Evolutionary conservation across 2,113 vertebrate genomes (phyloP).

Genomic region (Pampusana beccarii): DNA sequence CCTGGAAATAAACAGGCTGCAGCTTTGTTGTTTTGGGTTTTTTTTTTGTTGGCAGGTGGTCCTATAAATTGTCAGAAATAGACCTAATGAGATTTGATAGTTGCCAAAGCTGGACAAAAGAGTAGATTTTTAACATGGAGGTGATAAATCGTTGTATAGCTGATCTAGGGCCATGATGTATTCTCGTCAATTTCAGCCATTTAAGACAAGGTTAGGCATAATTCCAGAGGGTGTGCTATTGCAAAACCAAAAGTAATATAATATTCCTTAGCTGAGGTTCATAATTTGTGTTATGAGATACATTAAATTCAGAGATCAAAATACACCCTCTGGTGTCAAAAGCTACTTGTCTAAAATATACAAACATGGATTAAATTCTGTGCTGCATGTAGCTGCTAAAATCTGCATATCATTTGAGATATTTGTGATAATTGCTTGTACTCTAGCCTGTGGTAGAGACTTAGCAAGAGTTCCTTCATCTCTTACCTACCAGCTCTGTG

Average conservation of each 20-base stretch:
- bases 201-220: background rate
- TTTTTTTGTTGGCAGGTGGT: background rate
- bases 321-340: background rate
- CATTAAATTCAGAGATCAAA: background rate
- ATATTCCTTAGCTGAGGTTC: background rate
- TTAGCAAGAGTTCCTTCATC: background rate
- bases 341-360: background rate
- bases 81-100: background rate
- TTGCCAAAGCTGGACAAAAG: background rate
- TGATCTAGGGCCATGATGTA: background rate
- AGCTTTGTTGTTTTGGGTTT: background rate
- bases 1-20: background rate
- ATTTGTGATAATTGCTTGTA: background rate
- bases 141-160: background rate
- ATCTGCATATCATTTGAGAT: background rate
- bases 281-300: background rate
- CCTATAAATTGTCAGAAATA: background rate
- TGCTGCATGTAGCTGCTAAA: background rate
- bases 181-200: background rate
- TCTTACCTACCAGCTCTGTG: background rate
- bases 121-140: background rate
- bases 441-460: background rate
- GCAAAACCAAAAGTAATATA: background rate
- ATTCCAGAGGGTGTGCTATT: background rate
- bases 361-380: background rate